Evolutionary conservation across 2,797 vertebrate genomes (phyloP).

Genomic region (Esox masquinongy): DNA sequence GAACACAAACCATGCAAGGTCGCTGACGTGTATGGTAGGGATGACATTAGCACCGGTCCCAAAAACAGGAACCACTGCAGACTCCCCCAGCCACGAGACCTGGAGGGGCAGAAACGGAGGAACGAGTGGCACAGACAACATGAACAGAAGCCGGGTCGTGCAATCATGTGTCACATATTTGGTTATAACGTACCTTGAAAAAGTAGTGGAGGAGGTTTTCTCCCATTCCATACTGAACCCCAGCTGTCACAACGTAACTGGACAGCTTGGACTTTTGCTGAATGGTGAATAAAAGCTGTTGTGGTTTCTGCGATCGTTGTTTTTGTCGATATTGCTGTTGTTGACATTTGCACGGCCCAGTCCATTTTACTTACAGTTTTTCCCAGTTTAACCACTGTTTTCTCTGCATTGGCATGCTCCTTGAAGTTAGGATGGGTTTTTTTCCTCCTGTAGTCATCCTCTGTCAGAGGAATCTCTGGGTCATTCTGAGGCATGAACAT

Average conservation of each 20-base stretch:
- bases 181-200: constrained; percentile 84
- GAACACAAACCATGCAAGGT: constrained; percentile 82
- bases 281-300: background rate
- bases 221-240: constrained; percentile 88
- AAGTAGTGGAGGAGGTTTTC: constrained; percentile 88
- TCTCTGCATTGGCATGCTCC: constrained; percentile 83
- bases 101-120: constrained; percentile 41
- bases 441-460: constrained; percentile 85
- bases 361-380: constrained; percentile 75
- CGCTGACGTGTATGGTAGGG: constrained; percentile 87
- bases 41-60: constrained; percentile 83
- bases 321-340: background rate
- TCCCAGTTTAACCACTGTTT: constrained; percentile 81
- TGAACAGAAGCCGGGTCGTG: background rate
- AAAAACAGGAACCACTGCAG: constrained; percentile 80
- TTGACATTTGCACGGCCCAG: background rate
- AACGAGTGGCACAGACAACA: background rate
- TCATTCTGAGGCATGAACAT: constrained; percentile 73
- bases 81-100: constrained; percentile 84
- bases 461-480: constrained; percentile 73
- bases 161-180: background rate
- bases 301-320: background rate
- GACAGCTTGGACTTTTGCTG: constrained; percentile 74
- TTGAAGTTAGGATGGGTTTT: constrained; percentile 81
- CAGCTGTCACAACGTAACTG: constrained; percentile 83